phyloP scores from a whole-genome alignment of 2,797 vertebrate genomes.

The Limosa lapponica region DNA sequence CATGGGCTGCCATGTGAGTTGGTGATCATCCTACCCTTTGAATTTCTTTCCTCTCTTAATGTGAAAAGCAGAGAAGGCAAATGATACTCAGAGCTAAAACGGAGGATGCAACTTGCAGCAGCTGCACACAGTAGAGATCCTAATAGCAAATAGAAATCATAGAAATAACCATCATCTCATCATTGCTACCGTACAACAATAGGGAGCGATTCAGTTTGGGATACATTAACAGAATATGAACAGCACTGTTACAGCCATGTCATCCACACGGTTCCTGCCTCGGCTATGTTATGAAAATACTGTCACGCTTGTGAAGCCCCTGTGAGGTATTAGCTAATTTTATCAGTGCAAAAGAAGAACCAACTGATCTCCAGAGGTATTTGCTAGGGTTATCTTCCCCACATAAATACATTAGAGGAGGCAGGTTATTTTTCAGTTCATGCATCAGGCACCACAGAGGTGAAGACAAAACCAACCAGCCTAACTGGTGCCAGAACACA shows the following conservation, averaged over 20 bases:
- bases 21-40: not conserved
- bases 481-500: not conserved
- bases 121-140: not conserved
- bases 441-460: not conserved
- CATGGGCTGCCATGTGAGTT: not conserved
- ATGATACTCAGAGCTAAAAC: not conserved
- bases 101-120: not conserved
- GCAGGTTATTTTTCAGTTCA: not conserved
- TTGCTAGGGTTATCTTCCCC: not conserved
- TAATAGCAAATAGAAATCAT: not conserved
- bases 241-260: not conserved
- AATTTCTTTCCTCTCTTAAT: not conserved
- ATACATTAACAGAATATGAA: not conserved
- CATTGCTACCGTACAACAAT: not conserved
- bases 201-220: not conserved
- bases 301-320: not conserved
- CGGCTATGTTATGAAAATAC: not conserved
- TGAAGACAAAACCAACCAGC: not conserved
- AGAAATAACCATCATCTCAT: not conserved
- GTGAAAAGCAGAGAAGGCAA: not conserved
- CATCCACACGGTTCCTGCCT: not conserved
- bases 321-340: not conserved
- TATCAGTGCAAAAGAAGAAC: not conserved
- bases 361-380: not conserved
- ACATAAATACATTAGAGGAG: not conserved